These are phyloP conservation scores for Taxidea taxus DNA, from an alignment of 2,113 vertebrate species.

Conservation along the genomic window DNA sequence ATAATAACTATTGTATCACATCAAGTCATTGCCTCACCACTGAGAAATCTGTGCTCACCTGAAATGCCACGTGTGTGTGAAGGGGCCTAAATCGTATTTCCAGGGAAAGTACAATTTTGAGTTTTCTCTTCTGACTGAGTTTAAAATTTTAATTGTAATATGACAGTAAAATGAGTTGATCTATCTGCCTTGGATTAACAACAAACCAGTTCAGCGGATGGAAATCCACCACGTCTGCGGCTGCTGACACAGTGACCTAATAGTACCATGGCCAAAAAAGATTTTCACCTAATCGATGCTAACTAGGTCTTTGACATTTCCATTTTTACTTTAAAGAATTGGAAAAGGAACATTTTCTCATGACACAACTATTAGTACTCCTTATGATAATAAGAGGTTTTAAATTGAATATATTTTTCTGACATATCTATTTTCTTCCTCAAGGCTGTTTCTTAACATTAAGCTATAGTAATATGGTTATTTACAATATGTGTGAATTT, in stretches of 20 bases:
- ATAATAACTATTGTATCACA: neutral
- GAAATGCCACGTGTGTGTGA: neutral
- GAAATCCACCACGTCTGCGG: neutral
- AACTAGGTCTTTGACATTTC: neutral
- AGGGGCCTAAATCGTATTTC: neutral
- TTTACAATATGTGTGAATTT: neutral
- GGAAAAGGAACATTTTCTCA: conserved; percentile 13
- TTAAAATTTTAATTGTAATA: conserved; percentile 11
- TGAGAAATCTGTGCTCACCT: neutral
- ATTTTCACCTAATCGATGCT: neutral
- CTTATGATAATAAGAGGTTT: neutral
- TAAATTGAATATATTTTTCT: neutral
- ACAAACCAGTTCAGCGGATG: neutral
- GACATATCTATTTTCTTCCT: neutral
- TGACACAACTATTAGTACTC: neutral
- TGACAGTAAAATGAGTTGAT: neutral
- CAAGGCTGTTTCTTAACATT: neutral
- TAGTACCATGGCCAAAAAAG: neutral
- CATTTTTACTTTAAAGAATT: neutral
- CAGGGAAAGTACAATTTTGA: neutral
- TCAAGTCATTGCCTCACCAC: neutral
- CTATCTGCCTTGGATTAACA: neutral
- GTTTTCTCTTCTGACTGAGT: neutral
- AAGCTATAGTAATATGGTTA: neutral
- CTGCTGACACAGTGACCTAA: neutral